Evolutionary conservation across 92 coral and sea anemone species (phyloP), one percentile per base, ranked within the genome.

Genomic region (Porites lobata): DNA sequence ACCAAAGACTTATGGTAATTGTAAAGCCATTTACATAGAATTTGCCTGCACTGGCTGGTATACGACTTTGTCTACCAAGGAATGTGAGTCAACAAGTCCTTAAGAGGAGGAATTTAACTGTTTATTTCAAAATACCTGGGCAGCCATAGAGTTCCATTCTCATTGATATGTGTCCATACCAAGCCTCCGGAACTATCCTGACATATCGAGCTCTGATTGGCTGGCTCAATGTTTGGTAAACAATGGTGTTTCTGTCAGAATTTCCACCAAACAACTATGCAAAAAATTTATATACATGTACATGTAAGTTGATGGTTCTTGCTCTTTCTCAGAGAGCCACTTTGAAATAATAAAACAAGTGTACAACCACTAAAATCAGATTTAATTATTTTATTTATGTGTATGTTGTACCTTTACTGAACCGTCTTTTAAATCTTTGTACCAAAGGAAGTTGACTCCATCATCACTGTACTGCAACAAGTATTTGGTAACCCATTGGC

Each of bases 391-490:
- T 38, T 32, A 32, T 32, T 32, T 38, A 38, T 38, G 47, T 38
- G 47, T 38, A 38, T 4, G 47, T 38, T 38, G 8, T 79, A 79
- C 71, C 61, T 67, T 79, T 56, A 47, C 29, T 4, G 57, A 38
- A 47, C 4, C 52, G 29, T 38, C 72, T 15, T 71, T 13, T 18
- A 52, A 56, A 13, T 79, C 84, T 50, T 38, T 62, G 65, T 79
- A 79, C 17, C 29, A 63, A 47, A 61, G 84, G 61, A 63, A 79
- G 57, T 19, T 19, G 0, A 38, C 32, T 10, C 84, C 84, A 0
- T 79, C 84, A 7, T 79, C 18, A n/a, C 84, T 63, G 18, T 79
- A 79, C 18, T 32, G 73, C 32, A 79, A 64, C 56, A 9, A 43
- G 83, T 78, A 78, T 9, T 69, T 59, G 21, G 14, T 62, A 2